phyloP scores from a whole-genome alignment of 1,140 invertebrate species.

The Pollicipes pollicipes region DNA sequence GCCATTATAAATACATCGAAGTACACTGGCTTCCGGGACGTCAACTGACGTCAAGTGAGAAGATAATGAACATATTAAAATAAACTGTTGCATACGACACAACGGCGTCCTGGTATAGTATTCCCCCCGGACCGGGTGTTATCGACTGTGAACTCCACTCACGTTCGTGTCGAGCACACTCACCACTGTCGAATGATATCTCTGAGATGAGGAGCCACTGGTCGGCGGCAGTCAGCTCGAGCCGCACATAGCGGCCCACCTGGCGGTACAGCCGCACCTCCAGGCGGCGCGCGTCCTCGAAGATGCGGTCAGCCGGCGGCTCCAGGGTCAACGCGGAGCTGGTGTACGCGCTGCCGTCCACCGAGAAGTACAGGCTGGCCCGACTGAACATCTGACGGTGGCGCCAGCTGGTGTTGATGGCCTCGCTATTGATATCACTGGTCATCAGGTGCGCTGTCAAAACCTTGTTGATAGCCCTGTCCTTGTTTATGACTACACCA shows the following conservation, averaged over 20 bases:
- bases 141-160: no score
- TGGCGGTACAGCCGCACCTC: slow-evolving; percentile 60
- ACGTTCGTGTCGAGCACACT: slow-evolving; percentile 15
- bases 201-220: slow-evolving; percentile 78
- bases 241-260: slow-evolving; percentile 51
- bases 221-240: slow-evolving; percentile 64
- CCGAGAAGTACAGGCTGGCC: slow-evolving; percentile 50
- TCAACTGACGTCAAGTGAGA: no score
- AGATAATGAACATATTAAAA: no score
- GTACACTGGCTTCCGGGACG: no score
- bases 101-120: no score
- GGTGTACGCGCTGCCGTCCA: slow-evolving; percentile 43
- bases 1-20: no score
- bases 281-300: slow-evolving; percentile 65
- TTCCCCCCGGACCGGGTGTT: no score
- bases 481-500: no score
- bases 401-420: background rate
- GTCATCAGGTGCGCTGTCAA: no score
- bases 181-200: slow-evolving; percentile 46
- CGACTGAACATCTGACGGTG: slow-evolving; percentile 39
- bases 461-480: no score
- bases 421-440: no score
- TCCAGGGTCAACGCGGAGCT: slow-evolving; percentile 39
- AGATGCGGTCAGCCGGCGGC: slow-evolving; percentile 49
- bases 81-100: no score